Conservation (phyloP, 1,140 invertebrate genomes). For the Drosophila ohnishii region DNA sequence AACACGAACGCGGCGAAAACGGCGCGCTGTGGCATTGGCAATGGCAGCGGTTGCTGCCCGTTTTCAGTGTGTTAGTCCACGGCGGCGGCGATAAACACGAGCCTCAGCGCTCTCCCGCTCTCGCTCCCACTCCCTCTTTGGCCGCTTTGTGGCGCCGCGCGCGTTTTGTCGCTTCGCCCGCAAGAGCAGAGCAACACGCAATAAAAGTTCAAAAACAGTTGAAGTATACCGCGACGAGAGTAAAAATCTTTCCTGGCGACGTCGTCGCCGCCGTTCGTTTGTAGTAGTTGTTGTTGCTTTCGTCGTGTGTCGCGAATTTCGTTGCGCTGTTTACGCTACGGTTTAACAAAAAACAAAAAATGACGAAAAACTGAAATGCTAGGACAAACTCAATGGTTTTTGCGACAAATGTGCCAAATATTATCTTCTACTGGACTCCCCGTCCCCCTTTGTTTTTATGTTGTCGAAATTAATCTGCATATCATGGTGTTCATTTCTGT, state of each 20-base stretch:
- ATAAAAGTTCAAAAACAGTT: slow-evolving; percentile 82
- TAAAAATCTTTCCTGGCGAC: slow-evolving; percentile 78
- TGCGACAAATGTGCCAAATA: slow-evolving; percentile 19
- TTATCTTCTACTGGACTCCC: background rate
- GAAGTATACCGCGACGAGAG: slow-evolving; percentile 79
- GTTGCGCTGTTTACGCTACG: slow-evolving; percentile 15
- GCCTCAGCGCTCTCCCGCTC: slow-evolving; percentile 15
- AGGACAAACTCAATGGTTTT: background rate
- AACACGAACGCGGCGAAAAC: slow-evolving; percentile 36
- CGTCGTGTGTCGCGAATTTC: slow-evolving; percentile 64
- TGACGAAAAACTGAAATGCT: background rate
- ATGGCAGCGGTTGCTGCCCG: slow-evolving; percentile 26
- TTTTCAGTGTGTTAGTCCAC: slow-evolving; percentile 56
- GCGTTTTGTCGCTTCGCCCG: slow-evolving; percentile 64
- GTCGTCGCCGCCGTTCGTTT: slow-evolving; percentile 61
- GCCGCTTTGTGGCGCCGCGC: slow-evolving; percentile 60
- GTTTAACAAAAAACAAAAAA: slow-evolving; percentile 15
- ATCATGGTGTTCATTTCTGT: slow-evolving; percentile 60
- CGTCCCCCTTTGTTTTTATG: slow-evolving; percentile 13
- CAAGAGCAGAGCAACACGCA: slow-evolving; percentile 67
- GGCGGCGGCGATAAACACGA: slow-evolving; percentile 49
- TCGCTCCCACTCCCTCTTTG: slow-evolving; percentile 32
- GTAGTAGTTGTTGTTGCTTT: slow-evolving; percentile 59
- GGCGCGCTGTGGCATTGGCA: slow-evolving; percentile 57
- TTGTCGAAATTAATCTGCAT: slow-evolving; percentile 38